Base-by-base conservation (phyloP, 2,888 invertebrate genomes). In the Oscheius sp. region DNA sequence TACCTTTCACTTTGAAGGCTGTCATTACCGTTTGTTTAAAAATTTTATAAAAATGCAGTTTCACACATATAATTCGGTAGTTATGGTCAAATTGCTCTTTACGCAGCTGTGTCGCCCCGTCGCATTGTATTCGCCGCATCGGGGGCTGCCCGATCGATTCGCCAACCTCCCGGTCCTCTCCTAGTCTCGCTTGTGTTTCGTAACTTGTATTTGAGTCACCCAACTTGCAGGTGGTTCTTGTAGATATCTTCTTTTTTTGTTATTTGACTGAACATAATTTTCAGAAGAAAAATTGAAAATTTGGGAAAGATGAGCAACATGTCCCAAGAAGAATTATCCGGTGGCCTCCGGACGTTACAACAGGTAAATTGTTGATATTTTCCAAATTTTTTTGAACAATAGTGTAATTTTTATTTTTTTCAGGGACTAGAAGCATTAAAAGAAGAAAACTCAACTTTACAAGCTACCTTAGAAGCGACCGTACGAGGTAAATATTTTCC, bases 251-350 rank as follows among this genome's bases (percentile, higher is more conserved):
- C 36, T 36, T n/a, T n/a, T n/a, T n/a, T n/a, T n/a, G n/a, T n/a
- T n/a, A n/a, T n/a, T n/a, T n/a, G n/a, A n/a, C n/a, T n/a, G n/a
- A n/a, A n/a, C n/a, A n/a, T n/a, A n/a, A n/a, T n/a, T 65, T 74
- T 50, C 67, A 74, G 74, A 32, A 61, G 72, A 22, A 73, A 77
- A 54, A 77, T 73, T 17, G 77, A 74, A 67, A 71, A 74, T 44
- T 61, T 77, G 41, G 71, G 69, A 22, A 73, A 64, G 51, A 77
- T 77, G 77, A 64, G 70, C 9, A 67, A 74, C 26, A 63, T 73
- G 66, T 63, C 67, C 9, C 73, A 73, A 26, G 74, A 77, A 28
- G 71, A 74, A 22, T 36, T 77, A 20, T 45, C 65, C 3, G 72
- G 71, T 38, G 73, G 70, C 2, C 62, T 74, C 24, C 62, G 72